Evolutionary conservation across 1,140 invertebrate genomes (phyloP).

Genomic region (Lucilia sericata): DNA sequence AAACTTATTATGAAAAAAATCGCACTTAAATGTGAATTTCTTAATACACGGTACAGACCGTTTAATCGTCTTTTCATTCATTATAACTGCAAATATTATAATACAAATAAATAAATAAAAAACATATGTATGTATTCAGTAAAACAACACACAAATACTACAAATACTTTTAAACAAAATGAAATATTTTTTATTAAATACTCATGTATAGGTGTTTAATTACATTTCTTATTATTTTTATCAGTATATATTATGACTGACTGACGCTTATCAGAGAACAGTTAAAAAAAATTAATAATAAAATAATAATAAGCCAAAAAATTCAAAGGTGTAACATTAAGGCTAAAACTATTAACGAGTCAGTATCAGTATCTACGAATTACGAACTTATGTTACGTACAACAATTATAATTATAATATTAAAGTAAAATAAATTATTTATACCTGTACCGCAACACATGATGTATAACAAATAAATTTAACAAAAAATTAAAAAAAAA

Average conservation of each 20-base stretch:
- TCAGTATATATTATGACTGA: not conserved
- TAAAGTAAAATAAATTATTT: too few relatives aligned
- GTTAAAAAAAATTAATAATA: not conserved
- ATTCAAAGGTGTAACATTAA: constrained; percentile 2
- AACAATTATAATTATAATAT: not conserved
- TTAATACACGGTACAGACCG: not conserved
- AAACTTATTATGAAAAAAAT: not conserved
- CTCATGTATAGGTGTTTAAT: too few relatives aligned
- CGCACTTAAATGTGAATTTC: not conserved
- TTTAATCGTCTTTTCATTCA: not conserved
- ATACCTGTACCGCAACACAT: too few relatives aligned
- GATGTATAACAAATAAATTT: too few relatives aligned
- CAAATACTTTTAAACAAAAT: too few relatives aligned
- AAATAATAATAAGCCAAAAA: constrained; percentile 17
- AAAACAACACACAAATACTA: too few relatives aligned
- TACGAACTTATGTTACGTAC: constrained; percentile 6
- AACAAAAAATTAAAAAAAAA: too few relatives aligned
- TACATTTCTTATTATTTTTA: not conserved
- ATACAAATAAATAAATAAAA: not conserved
- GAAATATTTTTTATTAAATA: not conserved
- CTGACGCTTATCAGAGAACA: constrained; percentile 26
- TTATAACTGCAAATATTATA: not conserved
- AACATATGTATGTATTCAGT: not conserved
- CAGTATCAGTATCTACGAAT: constrained; percentile 15
- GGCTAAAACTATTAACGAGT: constrained; percentile 20